These are phyloP conservation scores for Carcina quercana DNA, from an alignment of 2,888 invertebrate species.

Conservation along the genomic window DNA sequence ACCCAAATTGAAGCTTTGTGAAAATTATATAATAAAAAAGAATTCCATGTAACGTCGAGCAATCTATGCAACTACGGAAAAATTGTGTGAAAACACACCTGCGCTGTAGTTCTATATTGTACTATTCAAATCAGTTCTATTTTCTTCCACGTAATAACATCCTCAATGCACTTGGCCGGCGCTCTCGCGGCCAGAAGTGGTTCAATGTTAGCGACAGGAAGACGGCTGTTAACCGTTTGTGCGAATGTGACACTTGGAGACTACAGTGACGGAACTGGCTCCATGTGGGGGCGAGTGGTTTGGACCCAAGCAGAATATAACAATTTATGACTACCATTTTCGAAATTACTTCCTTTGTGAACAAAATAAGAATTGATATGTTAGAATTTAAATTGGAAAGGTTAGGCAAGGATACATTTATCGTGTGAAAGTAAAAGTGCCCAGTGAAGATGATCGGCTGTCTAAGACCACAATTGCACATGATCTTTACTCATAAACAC, in stretches of 20 bases:
- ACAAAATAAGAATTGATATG: no score
- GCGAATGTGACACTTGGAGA: conserved; percentile 41
- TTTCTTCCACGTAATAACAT: conserved; percentile 49
- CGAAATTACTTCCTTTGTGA: neutral
- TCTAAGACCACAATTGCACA: no score
- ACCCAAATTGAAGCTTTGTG: no score
- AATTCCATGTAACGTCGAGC: no score
- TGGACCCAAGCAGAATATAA: conserved; percentile 8
- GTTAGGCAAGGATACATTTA: no score
- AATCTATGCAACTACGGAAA: no score
- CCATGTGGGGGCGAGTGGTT: conserved; percentile 21
- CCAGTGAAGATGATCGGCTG: no score
- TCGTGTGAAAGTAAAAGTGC: no score
- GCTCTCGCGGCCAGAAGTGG: conserved; percentile 46
- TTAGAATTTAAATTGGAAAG: no score
- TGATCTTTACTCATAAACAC: no score
- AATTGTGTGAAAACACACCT: no score
- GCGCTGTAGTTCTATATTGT: conserved; percentile 10
- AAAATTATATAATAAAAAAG: no score
- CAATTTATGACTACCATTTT: conserved; percentile 3
- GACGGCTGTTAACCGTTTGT: conserved; percentile 56
- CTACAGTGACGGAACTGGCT: conserved; percentile 25
- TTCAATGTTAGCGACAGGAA: conserved; percentile 69
- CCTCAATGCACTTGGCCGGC: conserved; percentile 68
- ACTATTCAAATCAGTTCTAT: conserved; percentile 44